Evolutionary conservation across 2,888 invertebrate species (phyloP).

Genomic region (Strigamia crassipes): DNA sequence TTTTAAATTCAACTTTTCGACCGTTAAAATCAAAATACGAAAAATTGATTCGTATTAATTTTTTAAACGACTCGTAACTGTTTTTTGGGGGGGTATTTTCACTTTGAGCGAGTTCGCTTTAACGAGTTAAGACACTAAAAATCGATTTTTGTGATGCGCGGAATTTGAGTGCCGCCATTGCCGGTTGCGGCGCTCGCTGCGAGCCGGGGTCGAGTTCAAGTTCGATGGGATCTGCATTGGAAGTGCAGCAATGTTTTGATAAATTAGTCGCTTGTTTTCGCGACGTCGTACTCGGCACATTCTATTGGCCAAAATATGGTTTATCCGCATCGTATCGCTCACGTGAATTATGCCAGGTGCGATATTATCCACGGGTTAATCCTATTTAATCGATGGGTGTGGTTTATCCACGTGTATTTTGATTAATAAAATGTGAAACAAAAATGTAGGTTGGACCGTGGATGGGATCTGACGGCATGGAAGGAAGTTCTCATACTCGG

Average conservation of each 20-base stretch:
- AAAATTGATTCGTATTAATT: too few relatives aligned
- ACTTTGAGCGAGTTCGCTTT: too few relatives aligned
- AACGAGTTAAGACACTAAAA: too few relatives aligned
- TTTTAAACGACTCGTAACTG: too few relatives aligned
- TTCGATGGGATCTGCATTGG: conserved; percentile 42
- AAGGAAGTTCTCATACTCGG: conserved; percentile 58
- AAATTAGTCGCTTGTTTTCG: conserved; percentile 40
- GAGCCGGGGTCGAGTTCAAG: not conserved
- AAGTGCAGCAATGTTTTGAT: conserved; percentile 34
- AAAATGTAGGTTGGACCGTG: conserved; percentile 61
- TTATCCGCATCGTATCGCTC: not conserved
- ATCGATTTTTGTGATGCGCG: not conserved
- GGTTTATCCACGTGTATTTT: conserved; percentile 5
- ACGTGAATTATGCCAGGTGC: not conserved
- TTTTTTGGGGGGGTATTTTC: too few relatives aligned
- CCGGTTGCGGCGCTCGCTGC: not conserved
- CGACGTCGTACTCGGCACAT: not conserved
- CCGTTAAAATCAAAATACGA: too few relatives aligned
- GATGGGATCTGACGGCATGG: conserved; percentile 58
- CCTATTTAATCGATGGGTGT: not conserved
- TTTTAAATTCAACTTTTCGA: too few relatives aligned
- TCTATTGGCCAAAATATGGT: not conserved
- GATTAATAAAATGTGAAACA: too few relatives aligned
- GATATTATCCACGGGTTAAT: not conserved
- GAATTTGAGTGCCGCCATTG: not conserved